Evolutionary conservation across 2,888 invertebrate genomes (phyloP), one percentile per base, ranked within the genome.

Genomic region (Caenorhabditis sp.): DNA sequence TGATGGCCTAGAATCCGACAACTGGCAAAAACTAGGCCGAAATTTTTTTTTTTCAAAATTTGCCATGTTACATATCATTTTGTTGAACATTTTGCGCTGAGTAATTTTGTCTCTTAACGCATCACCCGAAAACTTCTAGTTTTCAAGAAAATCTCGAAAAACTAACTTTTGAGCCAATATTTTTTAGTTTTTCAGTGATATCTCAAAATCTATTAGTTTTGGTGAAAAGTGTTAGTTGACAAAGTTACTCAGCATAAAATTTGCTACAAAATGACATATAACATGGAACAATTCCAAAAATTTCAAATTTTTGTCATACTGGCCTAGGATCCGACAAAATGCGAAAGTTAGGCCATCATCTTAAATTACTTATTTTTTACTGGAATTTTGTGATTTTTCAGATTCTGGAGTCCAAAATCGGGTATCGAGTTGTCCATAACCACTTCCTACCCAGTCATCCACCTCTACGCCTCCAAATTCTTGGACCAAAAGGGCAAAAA

Each of bases 371-470:
- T 8, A 2, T 6, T 40, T 40, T 40, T 11, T 8, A 13, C 11
- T 6, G 11, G 13, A 11, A 11, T 40, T 40, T 40, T 40, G 6
- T 40, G 40, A 40, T 11, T 40, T 40, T 40, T 40, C 11, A 40
- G 40, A 11, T 40, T 40, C 40, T 40, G 40, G 13, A 40, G 13
- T 40, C 11, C 2, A 40, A 40, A 11, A 13, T 40, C 13, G 9
- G 40, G 40, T 40, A 11, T 40, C 2, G 68, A 80, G 67, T 32
- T 88, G 70, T 65, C 78, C 0, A 83, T 87, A 11, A 53, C 71
- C n/a, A 85, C 88, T 20, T 83, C 84, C 15, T 88, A 88, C 62
- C 88, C 88, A 8, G 80, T 72, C 9, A 78, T 83, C 62, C 88
- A 88, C 67, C 50, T 88, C 4, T 88, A 85, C 47, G 81, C 83